Conservation (phyloP, 2,797 vertebrate species). For the Enteromius radiatus region DNA sequence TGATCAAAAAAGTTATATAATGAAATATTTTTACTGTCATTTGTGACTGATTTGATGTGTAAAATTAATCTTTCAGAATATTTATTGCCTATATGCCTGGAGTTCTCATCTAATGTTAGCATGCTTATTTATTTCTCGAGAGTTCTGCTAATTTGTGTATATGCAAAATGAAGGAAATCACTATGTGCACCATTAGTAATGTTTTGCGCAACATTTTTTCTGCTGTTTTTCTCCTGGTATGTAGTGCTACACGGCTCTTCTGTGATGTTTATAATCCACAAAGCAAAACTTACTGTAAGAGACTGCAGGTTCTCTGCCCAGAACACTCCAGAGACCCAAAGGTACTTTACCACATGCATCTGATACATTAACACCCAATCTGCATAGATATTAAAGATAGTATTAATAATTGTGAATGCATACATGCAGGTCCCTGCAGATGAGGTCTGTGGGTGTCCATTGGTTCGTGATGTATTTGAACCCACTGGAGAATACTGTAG, state of each 20-base stretch:
- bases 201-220: not conserved
- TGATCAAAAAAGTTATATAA: not conserved
- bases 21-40: not conserved
- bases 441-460: conserved; percentile 91
- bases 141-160: not conserved
- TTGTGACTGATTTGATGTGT: not conserved
- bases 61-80: not conserved
- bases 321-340: conserved; percentile 92
- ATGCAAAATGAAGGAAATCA: not conserved
- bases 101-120: not conserved
- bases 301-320: conserved; percentile 90
- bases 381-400: not conserved
- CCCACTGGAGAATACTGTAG: conserved; percentile 92
- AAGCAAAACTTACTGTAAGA: conserved; percentile 92
- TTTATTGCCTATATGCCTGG: not conserved
- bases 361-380: not conserved
- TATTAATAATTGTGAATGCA: not conserved
- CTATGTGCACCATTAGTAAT: no score
- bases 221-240: conserved; percentile 9
- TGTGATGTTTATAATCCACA: conserved; percentile 94
- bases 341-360: conserved; percentile 66
- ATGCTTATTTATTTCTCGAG: not conserved
- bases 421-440: conserved; percentile 83
- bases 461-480: conserved; percentile 92
- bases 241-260: conserved; percentile 88